phyloP scores from a whole-genome alignment of 1,140 invertebrate species.

The Rhizoglyphus robini region DNA sequence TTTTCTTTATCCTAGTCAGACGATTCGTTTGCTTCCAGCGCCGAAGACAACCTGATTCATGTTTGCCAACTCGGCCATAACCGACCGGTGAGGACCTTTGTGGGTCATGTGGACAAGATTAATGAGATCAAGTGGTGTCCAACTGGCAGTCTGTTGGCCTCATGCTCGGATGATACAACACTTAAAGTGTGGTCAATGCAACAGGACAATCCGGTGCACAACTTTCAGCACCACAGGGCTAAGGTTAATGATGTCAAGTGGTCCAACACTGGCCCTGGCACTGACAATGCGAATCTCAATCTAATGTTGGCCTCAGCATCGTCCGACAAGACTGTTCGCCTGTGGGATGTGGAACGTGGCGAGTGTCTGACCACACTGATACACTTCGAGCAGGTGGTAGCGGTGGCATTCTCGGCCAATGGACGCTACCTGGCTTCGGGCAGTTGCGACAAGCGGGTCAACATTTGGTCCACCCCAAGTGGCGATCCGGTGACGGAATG shows the following conservation, averaged over 20 bases:
- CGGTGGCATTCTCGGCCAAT: slow-evolving; percentile 60
- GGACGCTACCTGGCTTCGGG: slow-evolving; percentile 85
- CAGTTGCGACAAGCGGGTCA: slow-evolving; percentile 97
- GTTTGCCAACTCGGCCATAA: slow-evolving; percentile 85
- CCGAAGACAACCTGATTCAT: slow-evolving; percentile 97
- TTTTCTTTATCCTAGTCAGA: slow-evolving; percentile 47
- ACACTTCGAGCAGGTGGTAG: slow-evolving; percentile 85
- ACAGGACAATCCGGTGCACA: slow-evolving; percentile 87
- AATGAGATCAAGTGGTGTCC: slow-evolving; percentile 99
- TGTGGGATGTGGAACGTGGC: slow-evolving; percentile 97
- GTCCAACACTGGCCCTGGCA: slow-evolving; percentile 93
- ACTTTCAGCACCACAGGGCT: slow-evolving; percentile 92
- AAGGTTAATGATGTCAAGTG: slow-evolving; percentile 99
- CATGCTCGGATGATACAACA: slow-evolving; percentile 98
- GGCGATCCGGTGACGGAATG: slow-evolving; percentile 94
- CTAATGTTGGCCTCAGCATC: slow-evolving; percentile 86
- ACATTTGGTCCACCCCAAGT: slow-evolving; percentile 95
- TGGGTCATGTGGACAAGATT: slow-evolving; percentile 96
- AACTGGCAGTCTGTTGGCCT: slow-evolving; percentile 87
- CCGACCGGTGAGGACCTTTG: slow-evolving; percentile 93
- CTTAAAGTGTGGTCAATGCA: slow-evolving; percentile 72
- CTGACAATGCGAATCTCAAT: slow-evolving; percentile 92
- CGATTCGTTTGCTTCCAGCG: slow-evolving; percentile 92
- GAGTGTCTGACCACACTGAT: slow-evolving; percentile 87
- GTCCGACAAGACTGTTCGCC: slow-evolving; percentile 81